A percentile compares a stretch with the other conserved stretches of the same genome.
Conservation (phyloP, 2,113 vertebrate species). For the Ciconia stormi region DNA sequence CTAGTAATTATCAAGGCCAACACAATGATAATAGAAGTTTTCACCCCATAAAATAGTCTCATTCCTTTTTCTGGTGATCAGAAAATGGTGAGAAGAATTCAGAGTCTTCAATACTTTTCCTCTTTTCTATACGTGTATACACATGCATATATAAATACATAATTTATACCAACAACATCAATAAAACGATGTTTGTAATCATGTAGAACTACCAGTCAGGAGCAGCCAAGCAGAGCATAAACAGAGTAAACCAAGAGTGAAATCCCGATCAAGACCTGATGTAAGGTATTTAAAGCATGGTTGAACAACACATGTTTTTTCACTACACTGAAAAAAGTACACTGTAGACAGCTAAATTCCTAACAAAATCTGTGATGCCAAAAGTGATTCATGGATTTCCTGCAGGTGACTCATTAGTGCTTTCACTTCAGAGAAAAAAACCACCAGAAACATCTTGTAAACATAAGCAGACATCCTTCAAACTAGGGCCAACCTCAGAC, state of each 20-base stretch:
- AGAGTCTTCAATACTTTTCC: background rate
- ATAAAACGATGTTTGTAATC: background rate
- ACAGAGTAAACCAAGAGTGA: background rate
- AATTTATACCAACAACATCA: background rate
- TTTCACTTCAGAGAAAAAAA: conserved; percentile 45
- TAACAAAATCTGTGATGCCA: background rate
- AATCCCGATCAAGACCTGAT: background rate
- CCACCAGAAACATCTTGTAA: background rate
- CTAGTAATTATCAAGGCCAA: background rate
- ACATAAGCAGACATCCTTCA: background rate
- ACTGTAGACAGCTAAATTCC: background rate
- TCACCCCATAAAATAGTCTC: background rate
- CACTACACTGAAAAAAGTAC: background rate
- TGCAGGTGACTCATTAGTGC: conserved; percentile 42
- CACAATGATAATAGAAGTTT: background rate
- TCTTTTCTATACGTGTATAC: background rate
- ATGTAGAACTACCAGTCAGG: background rate
- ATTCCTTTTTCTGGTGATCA: background rate
- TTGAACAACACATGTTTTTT: background rate
- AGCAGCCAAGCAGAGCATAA: background rate
- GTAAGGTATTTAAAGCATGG: background rate
- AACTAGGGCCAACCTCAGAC: background rate
- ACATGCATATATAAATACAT: background rate
- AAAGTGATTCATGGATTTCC: conserved; percentile 30
- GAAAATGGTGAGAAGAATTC: background rate